Base-by-base conservation (phyloP, 1,140 invertebrate species). In the Oedothorax gibbosus region DNA sequence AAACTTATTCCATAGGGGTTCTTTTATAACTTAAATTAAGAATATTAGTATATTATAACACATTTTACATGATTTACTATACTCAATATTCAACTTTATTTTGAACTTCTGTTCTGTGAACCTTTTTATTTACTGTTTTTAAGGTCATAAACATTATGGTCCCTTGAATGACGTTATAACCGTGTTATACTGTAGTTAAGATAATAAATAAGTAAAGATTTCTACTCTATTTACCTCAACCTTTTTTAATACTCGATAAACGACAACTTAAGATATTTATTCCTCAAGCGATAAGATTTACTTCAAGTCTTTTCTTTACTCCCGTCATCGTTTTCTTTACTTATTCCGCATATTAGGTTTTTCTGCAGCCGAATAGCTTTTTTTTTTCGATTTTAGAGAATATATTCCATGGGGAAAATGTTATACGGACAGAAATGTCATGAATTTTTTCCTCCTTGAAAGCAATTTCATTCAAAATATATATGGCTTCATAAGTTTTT, bases 201-300 rank as follows among this genome's bases (percentile, higher is more conserved):
- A 62, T 62, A 62, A 62, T 15, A 15, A 15, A 62, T 62, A 15
- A 62, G 57, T 2, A 62, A 15, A 62, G 57, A 18, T 15, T 62
- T 15, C 35, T 35, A 35, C 35, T 35, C 35, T 35, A 35, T 35
- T 35, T 35, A 35, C 35, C 35, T 35, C 35, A 35, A 35, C 35
- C 35, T 35, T 35, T 35, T 35, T 35, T 35, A 35, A 35, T 35
- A 35, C 35, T 35, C 35, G 35, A 35, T 35, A 35, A 35, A 35
- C 35, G 50, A 51, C 69, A 71, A 53, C 50, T 71, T 71, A 71
- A 71, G 69, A 71, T 71, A 71, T 71, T 71, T 71, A 71, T 71
- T 71, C 69, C 69, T 18, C 69, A 20, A 51, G 69, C 69, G 9
- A 71, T 71, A 54, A 53, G 69, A 71, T 71, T 71, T 71, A 8